These are phyloP conservation scores for Oryzias melastigma DNA, from an alignment of 2,113 vertebrate species.

Conservation along the genomic window DNA sequence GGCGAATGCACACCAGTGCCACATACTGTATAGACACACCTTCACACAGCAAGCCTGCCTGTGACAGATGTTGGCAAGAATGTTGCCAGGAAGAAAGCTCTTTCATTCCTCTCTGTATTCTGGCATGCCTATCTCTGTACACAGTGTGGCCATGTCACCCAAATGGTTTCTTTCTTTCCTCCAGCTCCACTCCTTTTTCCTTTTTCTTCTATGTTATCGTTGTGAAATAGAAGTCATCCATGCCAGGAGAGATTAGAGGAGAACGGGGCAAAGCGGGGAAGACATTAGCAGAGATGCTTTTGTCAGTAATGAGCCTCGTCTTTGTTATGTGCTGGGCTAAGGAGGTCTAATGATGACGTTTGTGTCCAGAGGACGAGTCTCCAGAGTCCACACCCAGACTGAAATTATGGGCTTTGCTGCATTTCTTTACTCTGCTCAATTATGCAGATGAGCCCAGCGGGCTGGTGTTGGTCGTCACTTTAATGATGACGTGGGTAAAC, in stretches of 20 bases:
- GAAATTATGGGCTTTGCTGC: constrained; percentile 60
- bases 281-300: constrained; percentile 74
- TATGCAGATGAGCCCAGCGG: constrained; percentile 72
- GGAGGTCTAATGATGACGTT: constrained; percentile 76
- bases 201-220: constrained; percentile 42
- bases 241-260: constrained; percentile 77
- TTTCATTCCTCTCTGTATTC: constrained; percentile 72
- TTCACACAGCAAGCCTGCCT: constrained; percentile 59
- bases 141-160: constrained; percentile 71
- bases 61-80: constrained; percentile 78
- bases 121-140: constrained; percentile 73
- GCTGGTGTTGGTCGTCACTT: constrained; percentile 67
- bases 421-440: constrained; percentile 72
- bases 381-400: constrained; percentile 60
- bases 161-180: constrained; percentile 54
- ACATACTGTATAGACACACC: constrained; percentile 52
- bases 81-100: constrained; percentile 70
- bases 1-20: constrained; percentile 37
- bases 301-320: constrained; percentile 77
- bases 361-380: constrained; percentile 62
- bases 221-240: constrained; percentile 70
- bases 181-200: constrained; percentile 25
- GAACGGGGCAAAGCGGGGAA: constrained; percentile 50
- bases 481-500: constrained; percentile 77
- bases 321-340: constrained; percentile 67